Evolutionary conservation across 2,888 invertebrate genomes (phyloP), one percentile per base, ranked within the genome.

Genomic region (Sympetrum striolatum): DNA sequence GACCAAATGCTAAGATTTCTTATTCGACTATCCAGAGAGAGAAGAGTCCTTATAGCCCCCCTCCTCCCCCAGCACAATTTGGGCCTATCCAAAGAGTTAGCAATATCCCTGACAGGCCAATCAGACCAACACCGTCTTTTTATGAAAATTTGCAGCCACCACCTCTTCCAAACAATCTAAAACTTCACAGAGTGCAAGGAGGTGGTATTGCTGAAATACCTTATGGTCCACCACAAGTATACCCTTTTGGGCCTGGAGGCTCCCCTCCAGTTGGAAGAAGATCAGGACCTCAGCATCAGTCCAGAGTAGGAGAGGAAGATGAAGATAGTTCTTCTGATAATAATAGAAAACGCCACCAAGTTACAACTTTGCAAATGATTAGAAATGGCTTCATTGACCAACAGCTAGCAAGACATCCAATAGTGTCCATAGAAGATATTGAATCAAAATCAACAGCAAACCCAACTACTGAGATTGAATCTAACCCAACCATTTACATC

Each of bases 281-380:
- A 80, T 80, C 86, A 25, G 91, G 91, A 12, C 90, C 48, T 22
- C 90, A 90, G 14, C 44, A 90, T n/a, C 58, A 37, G 35, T 53
- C 37, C 2, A 14, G 60, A 80, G 81, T 81, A 15, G 58, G 81
- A 25, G 90, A 90, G 39, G 80, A 60, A 3, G 25, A 44, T 6
- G 22, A 8, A 1, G 82, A 86, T 22, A 64, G 25, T 22, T 35
- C n/a, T n/a, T 86, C 64, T n/a, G 86, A 86, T 3, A 86, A 60
- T 37, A n/a, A 6, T 58, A 90, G 35, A 10, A 53, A 80, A 18
- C 90, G 95, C 44, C 95, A 95, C 0, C 94, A 94, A 91, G 95
- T 96, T 0, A 95, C 96, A 18, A 96, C 96, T 0, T 93, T 96
- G 58, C 96, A 96, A 93, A 96, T 96, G 96, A 94, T 96, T 81